Conservation (phyloP, 2,113 vertebrate species). For the Egretta garzetta region DNA sequence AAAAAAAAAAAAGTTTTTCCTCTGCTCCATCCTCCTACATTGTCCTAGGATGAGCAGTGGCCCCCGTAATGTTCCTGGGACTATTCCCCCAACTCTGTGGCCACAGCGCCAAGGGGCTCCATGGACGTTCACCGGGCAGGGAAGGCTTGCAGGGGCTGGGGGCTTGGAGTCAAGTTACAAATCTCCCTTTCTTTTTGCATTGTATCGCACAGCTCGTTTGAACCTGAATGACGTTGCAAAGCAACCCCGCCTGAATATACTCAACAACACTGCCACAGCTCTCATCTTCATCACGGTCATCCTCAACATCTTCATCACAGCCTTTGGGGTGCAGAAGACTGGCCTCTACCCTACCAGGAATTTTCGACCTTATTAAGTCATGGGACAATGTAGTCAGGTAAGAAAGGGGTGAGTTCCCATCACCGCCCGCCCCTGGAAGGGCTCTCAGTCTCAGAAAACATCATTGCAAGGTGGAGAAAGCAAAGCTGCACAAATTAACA, state of each 20-base stretch:
- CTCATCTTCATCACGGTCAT: slow-evolving; percentile 87
- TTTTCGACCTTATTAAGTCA: slow-evolving; percentile 55
- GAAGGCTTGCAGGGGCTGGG: neutral
- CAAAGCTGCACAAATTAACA: neutral
- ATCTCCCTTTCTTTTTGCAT: neutral
- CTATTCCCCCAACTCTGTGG: neutral
- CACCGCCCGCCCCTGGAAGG: neutral
- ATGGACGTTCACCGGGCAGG: accelerated
- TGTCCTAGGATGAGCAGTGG: neutral
- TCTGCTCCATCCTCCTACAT: neutral
- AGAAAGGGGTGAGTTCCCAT: neutral
- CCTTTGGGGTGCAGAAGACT: slow-evolving; percentile 87
- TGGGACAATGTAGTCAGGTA: neutral
- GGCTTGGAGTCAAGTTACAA: neutral
- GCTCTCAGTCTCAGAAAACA: neutral
- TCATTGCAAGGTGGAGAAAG: neutral
- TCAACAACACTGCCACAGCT: slow-evolving; percentile 83
- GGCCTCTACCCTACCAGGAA: slow-evolving; percentile 77
- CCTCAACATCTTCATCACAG: slow-evolving; percentile 90
- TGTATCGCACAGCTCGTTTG: slow-evolving; percentile 74
- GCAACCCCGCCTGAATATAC: slow-evolving; percentile 81
- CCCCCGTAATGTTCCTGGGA: neutral
- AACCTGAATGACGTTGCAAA: slow-evolving; percentile 85
- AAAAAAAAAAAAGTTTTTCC: neutral
- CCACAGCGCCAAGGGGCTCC: neutral